Evolutionary conservation across 2,888 invertebrate genomes (phyloP).

Genomic region (Phoenoteleia sp.): DNA sequence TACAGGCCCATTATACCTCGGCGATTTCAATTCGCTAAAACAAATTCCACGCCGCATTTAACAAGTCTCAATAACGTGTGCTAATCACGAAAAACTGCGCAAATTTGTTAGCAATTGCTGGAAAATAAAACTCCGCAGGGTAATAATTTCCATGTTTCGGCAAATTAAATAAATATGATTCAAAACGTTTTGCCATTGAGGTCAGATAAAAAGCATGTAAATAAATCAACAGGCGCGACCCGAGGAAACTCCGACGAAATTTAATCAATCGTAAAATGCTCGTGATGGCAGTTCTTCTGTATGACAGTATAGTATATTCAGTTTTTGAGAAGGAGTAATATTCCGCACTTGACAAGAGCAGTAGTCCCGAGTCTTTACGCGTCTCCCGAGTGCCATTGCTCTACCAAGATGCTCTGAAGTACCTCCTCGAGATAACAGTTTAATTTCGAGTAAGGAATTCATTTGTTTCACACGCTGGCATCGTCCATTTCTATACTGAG

Average conservation of each 20-base stretch:
- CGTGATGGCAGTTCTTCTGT: slow-evolving; percentile 43
- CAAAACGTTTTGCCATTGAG: not conserved
- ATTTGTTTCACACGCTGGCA: slow-evolving; percentile 69
- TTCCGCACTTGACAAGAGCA: slow-evolving; percentile 61
- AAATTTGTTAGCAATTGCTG: slow-evolving; percentile 21
- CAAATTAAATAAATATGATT: not conserved
- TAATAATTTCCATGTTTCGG: not conserved
- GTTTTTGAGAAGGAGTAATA: slow-evolving; percentile 68
- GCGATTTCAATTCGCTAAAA: no score
- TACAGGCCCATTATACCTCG: not conserved
- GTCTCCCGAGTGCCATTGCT: slow-evolving; percentile 62
- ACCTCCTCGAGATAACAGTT: slow-evolving; percentile 71
- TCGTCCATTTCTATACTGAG: slow-evolving; percentile 9
- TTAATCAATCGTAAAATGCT: slow-evolving; percentile 51
- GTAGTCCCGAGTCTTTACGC: slow-evolving; percentile 64
- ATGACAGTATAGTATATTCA: slow-evolving; percentile 35
- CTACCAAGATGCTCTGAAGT: slow-evolving; percentile 67
- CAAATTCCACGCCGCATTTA: no score
- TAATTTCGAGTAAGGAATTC: slow-evolving; percentile 68
- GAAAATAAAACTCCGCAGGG: not conserved
- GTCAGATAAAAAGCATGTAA: not conserved
- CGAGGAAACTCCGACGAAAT: slow-evolving; percentile 2
- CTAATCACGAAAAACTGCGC: slow-evolving; percentile 36
- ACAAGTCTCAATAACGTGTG: slow-evolving; percentile 9
- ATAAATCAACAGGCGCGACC: slow-evolving; percentile 13